Base-by-base conservation (phyloP, 30 jellyfish, hydroid and myxozoan genomes). In the Aurelia aurita region DNA sequence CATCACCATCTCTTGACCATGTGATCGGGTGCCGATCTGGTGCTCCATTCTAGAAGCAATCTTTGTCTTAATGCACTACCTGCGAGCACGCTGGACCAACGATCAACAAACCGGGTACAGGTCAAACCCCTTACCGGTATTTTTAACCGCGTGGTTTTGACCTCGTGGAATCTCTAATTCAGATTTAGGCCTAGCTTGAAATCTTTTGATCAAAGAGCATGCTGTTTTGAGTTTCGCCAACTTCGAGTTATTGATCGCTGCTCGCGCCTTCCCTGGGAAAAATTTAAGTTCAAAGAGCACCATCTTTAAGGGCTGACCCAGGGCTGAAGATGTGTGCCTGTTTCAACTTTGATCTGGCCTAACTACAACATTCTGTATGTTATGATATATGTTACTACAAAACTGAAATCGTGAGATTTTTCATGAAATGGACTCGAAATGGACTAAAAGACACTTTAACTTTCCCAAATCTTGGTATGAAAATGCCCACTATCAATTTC, bases 1-100 rank as follows among this genome's bases (percentile, higher is more conserved):
- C 55, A 72, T 82, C 87, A 83, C 93, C 93, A 71, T 72, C 93
- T 61, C 46, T 83, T 83, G 93, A 83, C 86, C 93, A 83, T 71
- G 93, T 70, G 93, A 83, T 70, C 87, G 57, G 45, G 26, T 22
- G 65, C 61, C 28, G 0, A 31, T 53, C 93, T 54, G 93, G 93
- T 83, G 93, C 74, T 72, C 60, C 73, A 83, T 83, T 83, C 74
- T 57, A 49, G 27, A 13, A 26, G 46, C 31, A 34, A 72, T 57
- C 82, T 57, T 72, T 70, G 87, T 67, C 81, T 83, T 47, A 60
- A 83, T 72, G 82, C 82, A 27, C 31, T 39, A 83, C 93, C 93
- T 35, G 93, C 81, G 87, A 58, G 87, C 93, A 83, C 87, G 93
- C 93, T 60, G 74, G 85, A 31, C 93, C 86, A 69, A 59, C 28